Base-by-base conservation (phyloP, 1,140 invertebrate genomes). In the Lanistes nyassanus region DNA sequence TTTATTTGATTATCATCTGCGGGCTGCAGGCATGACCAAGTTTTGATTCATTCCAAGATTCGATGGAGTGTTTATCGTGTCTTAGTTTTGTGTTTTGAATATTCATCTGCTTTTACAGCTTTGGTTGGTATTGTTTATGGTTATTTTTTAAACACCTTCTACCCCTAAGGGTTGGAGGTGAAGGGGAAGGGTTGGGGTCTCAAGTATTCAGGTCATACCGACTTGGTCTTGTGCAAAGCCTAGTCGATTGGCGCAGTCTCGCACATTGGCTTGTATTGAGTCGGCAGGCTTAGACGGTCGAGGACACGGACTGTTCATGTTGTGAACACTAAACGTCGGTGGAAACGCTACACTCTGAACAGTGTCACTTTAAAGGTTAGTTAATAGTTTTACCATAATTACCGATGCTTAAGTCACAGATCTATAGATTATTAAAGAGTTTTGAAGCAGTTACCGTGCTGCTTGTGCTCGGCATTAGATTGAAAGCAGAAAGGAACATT, bases 1-100 rank as follows among this genome's bases (percentile, higher is more conserved):
- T 81, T 78, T 78, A 76, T 78, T 82, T 77, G 81, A 80, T 77
- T 76, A 74, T 75, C 77, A 76, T 58, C 70, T 72, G 55, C 68
- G 55, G 53, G 29, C n/a, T 47, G 36, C 37, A 42, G 65, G 23
- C 23, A 67, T 7, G 65, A 67, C 37, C 37, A 67, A 47, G 9
- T 67, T 42, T 67, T 67, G 65, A 67, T 37, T 67, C 65, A 67
- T 67, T 67, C 34, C 65, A 67, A 42, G 9, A 39, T 67, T 37
- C 42, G 21, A 42, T 42, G 36, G 9, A 39, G 36, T 7, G n/a
- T 19, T 21, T 26, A 39, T 11, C n/a, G 56, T 60, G 0, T 60
- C n/a, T 31, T n/a, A 11, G 56, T 60, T 42, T 23, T 13, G 65
- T 36, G 21, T n/a, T 67, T 67, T 67, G n/a, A 39, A 21, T 3